phyloP scores from a whole-genome alignment of 2,888 invertebrate genomes.

The Danaus chrysippus region DNA sequence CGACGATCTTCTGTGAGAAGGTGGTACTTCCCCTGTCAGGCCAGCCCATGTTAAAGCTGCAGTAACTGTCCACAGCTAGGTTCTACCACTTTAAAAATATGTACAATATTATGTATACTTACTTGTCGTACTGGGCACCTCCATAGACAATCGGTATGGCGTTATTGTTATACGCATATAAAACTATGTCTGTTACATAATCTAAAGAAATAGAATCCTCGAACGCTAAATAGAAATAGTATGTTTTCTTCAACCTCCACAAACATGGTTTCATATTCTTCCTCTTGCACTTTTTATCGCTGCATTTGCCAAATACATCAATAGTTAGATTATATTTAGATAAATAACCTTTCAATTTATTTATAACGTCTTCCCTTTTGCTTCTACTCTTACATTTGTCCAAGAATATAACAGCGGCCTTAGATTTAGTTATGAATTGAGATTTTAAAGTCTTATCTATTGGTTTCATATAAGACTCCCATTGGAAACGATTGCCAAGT shows the following conservation, averaged over 20 bases:
- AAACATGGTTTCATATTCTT: constrained; percentile 53
- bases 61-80: no score
- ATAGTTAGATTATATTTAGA: constrained; percentile 53
- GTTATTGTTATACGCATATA: constrained; percentile 75
- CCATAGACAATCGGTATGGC: constrained; percentile 84
- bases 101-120: constrained; percentile 40
- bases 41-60: no score
- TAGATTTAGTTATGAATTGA: constrained; percentile 46
- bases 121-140: constrained; percentile 78
- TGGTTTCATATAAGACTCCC: constrained; percentile 44
- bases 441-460: constrained; percentile 37
- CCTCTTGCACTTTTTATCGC: constrained; percentile 49
- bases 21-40: no score
- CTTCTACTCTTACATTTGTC: constrained; percentile 55
- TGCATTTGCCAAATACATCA: constrained; percentile 78
- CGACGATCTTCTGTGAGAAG: no score
- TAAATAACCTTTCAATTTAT: constrained; percentile 65
- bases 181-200: constrained; percentile 67
- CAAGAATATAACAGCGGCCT: constrained; percentile 57
- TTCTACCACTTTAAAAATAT: no score
- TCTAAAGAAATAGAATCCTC: constrained; percentile 84
- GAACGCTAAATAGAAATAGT: constrained; percentile 85
- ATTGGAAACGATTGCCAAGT: constrained; percentile 42
- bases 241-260: constrained; percentile 70
- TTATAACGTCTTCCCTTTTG: constrained; percentile 48